Conservation (phyloP, 1,140 invertebrate genomes). For the Pentalonia nigronervosa region DNA sequence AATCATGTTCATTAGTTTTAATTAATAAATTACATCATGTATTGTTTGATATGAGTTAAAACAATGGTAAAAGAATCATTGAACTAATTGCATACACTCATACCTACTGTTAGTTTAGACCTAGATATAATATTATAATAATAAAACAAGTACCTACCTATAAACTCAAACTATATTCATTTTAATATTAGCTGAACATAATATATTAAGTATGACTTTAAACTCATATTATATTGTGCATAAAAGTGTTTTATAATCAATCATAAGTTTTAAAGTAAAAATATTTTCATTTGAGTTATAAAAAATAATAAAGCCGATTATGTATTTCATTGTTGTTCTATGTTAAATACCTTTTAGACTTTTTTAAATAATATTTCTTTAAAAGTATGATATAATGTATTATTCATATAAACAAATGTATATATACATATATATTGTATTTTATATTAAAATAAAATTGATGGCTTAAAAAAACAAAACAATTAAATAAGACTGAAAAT, state of each 20-base stretch:
- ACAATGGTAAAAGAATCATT: neutral
- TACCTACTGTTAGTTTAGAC: neutral
- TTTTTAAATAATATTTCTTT: neutral
- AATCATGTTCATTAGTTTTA: neutral
- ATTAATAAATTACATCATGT: neutral
- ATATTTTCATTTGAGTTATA: neutral
- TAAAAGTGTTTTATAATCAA: neutral
- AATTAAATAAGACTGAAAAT: neutral
- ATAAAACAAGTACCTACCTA: neutral
- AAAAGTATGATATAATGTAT: neutral
- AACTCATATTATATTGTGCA: neutral
- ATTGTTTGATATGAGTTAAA: neutral
- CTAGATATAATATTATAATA: neutral
- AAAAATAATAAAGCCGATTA: neutral
- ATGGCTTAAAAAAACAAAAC: neutral
- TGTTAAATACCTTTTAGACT: neutral
- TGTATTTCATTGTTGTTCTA: neutral
- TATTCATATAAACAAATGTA: neutral
- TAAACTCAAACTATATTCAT: neutral
- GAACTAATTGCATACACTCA: neutral
- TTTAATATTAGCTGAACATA: neutral
- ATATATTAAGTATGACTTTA: neutral
- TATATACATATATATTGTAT: neutral
- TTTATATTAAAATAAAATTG: neutral
- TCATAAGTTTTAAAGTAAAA: neutral